Evolutionary conservation across 2,888 invertebrate genomes (phyloP).

Genomic region (Galerucella pusilla): DNA sequence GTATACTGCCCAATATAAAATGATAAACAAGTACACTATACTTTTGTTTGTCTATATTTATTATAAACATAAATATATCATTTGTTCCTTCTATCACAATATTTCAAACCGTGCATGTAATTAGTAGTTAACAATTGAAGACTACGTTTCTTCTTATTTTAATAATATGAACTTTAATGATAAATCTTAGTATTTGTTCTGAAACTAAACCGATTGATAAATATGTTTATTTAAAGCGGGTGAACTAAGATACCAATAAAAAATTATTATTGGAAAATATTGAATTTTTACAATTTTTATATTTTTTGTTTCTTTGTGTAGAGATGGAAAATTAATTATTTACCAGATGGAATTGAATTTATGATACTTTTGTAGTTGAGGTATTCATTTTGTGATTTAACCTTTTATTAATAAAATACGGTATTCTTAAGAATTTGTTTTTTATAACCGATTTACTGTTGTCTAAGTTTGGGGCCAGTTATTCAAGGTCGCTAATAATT

Average conservation of each 20-base stretch:
- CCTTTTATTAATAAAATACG: not conserved
- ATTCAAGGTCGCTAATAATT: constrained; percentile 4
- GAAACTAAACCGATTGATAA: not conserved
- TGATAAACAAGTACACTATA: not conserved
- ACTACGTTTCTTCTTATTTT: not conserved
- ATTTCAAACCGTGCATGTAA: not conserved
- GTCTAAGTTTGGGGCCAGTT: not conserved
- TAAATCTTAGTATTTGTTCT: not conserved
- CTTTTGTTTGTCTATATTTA: not conserved
- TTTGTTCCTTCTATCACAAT: no score
- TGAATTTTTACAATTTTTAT: not conserved
- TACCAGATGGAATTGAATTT: no score
- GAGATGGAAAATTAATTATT: no score
- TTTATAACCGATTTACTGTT: not conserved
- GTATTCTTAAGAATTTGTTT: not conserved
- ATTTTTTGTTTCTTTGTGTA: no score
- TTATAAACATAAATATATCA: no score
- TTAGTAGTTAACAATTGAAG: not conserved
- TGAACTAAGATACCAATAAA: not conserved
- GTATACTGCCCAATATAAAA: no score
- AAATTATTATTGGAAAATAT: not conserved
- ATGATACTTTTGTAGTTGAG: no score
- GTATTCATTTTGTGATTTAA: not conserved
- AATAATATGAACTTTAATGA: not conserved
- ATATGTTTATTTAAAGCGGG: not conserved